Evolutionary conservation across 2,113 vertebrate genomes (phyloP), one percentile per base, ranked within the genome.

Genomic region (Tetraodon nigroviridis): DNA sequence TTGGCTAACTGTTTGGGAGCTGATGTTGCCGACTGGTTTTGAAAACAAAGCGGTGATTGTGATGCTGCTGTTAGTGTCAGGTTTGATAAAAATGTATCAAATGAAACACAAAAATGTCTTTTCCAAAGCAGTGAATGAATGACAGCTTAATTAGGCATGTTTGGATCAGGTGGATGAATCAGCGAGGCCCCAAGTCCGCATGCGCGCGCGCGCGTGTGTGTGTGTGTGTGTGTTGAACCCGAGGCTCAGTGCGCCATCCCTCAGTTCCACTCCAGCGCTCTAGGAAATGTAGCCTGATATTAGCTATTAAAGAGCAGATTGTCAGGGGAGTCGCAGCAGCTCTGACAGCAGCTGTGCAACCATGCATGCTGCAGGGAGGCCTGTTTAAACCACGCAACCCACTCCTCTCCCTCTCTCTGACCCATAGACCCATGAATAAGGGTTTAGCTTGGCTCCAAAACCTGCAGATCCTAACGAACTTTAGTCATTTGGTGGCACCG

Each of bases 201-300:
- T 46, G n/a, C n/a, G n/a, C n/a, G n/a, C n/a, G n/a, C n/a, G 42
- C 2, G 42, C 16, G 42, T 44, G 14, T 46, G 44, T 46, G 11
- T 55, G 49, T 51, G 20, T 55, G 63, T 61, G 53, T 71, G 66
- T 56, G 52, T 70, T 55, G 67, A 75, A 81, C 77, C 81, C 83
- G 70, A 61, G 79, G 76, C 74, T 46, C 67, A 27, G 76, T 71
- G 72, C 40, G 49, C 76, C 81, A 80, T 86, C 84, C 85, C 86
- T 84, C 83, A 75, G 88, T 89, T 90, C 88, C 87, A 81, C 76
- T 85, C 84, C 88, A 89, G 78, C 60, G 87, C 86, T 57, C 58
- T 79, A 90, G 89, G 89, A 91, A 91, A 89, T 90, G 88, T 90
- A 89, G 60, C 89, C 88, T 90, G 89, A 89, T 90, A 90, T 90